Conservation (phyloP, 2,888 invertebrate genomes). For the Caenorhabditis sp. region DNA sequence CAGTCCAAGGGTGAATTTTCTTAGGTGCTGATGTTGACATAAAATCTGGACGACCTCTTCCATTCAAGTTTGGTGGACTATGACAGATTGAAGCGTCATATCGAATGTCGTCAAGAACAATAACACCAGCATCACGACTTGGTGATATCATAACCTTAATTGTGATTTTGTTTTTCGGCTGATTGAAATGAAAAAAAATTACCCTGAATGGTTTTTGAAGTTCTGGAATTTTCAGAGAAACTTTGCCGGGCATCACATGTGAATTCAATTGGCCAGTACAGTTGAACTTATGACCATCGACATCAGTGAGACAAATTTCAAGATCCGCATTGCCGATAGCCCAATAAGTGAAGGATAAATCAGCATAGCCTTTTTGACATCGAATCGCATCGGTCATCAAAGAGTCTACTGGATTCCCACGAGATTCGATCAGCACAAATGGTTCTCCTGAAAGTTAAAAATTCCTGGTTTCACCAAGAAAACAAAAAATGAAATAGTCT, state of each 20-base stretch:
- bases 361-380: slow-evolving; percentile 58
- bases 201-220: slow-evolving; percentile 62
- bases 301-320: slow-evolving; percentile 65
- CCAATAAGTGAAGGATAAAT: slow-evolving; percentile 67
- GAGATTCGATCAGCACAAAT: slow-evolving; percentile 63
- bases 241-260: slow-evolving; percentile 67
- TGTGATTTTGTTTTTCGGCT: not conserved
- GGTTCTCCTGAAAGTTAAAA: slow-evolving; percentile 55
- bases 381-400: slow-evolving; percentile 57
- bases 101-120: slow-evolving; percentile 65
- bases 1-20: slow-evolving; percentile 38
- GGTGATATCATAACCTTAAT: slow-evolving; percentile 64
- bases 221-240: slow-evolving; percentile 65
- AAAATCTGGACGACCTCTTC: slow-evolving; percentile 40
- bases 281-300: slow-evolving; percentile 58
- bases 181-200: slow-evolving; percentile 9
- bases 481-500: too few relatives aligned
- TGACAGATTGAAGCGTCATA: slow-evolving; percentile 62
- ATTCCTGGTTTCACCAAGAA: not conserved
- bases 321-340: slow-evolving; percentile 64
- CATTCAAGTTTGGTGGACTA: not conserved
- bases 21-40: slow-evolving; percentile 31
- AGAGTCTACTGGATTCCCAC: slow-evolving; percentile 58
- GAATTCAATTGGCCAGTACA: slow-evolving; percentile 68
- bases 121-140: slow-evolving; percentile 55